Evolutionary conservation across 2,797 vertebrate species (phyloP), one percentile per base, ranked within the genome.

Genomic region (Pseudocheirus occidentalis): DNA sequence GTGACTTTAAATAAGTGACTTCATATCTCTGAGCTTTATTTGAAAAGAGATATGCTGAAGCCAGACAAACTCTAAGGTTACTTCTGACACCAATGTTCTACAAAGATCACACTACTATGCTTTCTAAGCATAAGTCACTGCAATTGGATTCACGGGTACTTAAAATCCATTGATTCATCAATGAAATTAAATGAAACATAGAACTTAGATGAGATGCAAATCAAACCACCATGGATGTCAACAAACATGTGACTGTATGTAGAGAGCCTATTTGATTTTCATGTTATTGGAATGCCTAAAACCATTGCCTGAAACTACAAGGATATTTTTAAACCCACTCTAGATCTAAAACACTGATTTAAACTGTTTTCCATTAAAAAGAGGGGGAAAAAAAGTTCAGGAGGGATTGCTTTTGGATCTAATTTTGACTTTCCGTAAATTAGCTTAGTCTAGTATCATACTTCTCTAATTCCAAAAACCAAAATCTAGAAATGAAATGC

Each of bases 231-330:
- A 94, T 96, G 94, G 93, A 0, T 31, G 93, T 7, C 73, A 93
- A 56, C 92, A 62, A 95, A 93, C 58, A 28, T 53, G 16, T 18
- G 62, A 46, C 93, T 91, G 57, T 55, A 89, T 93, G 97, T 40
- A 92, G 55, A 95, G 95, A 46, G 90, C 34, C 1, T 50, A n/a
- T 52, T 89, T 95, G 57, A 93, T 95, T 94, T 34, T 93, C 62
- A 93, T 96, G 96, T 98, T 97, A 95, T 97, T 92, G 97, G 96
- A 59, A 66, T 55, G 97, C 34, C 95, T 96, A 98, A 98, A 96
- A 7, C 0, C 95, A 92, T 96, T 94, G 96, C 94, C 97, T 95
- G 95, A 97, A 98, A 96, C 96, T 93, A 92, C 53, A 97, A 94
- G 94, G 94, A 6, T 0, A 97, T 34, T 90, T 96, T 96, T 98